These are phyloP conservation scores for Dynastes grantii DNA, from an alignment of 2,888 invertebrate species.

Conservation along the genomic window DNA sequence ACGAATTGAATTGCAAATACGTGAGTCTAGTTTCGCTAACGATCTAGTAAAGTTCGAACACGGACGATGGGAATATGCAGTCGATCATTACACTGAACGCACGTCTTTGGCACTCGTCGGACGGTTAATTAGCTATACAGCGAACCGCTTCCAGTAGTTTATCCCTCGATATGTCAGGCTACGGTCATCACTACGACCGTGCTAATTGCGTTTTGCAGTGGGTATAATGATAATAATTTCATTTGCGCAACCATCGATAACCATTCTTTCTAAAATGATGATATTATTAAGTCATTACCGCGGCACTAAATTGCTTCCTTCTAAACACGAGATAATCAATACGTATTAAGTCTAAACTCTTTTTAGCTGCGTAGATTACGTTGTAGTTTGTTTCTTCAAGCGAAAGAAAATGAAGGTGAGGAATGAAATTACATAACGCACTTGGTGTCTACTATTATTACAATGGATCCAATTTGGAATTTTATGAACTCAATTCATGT, in stretches of 20 bases:
- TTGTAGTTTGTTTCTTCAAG: not conserved
- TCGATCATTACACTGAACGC: conserved; percentile 22
- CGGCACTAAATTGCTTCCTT: not conserved
- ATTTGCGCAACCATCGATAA: conserved; percentile 18
- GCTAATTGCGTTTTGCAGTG: conserved; percentile 8
- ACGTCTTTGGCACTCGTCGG: conserved; percentile 14
- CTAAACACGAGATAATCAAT: not conserved
- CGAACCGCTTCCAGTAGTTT: not conserved
- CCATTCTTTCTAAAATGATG: not conserved
- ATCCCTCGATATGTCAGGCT: conserved; percentile 1
- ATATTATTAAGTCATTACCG: conserved; percentile 20
- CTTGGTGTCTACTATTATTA: too few relatives aligned
- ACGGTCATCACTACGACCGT: not conserved
- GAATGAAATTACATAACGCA: too few relatives aligned
- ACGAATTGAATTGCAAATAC: conserved; percentile 25
- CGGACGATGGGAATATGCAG: conserved; percentile 6
- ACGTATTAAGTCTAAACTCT: not conserved
- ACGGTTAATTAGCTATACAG: conserved; percentile 2
- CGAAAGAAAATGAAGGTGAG: too few relatives aligned
- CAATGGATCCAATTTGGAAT: too few relatives aligned
- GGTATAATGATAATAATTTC: conserved; percentile 29
- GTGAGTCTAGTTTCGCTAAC: conserved; percentile 19
- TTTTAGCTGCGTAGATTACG: not conserved
- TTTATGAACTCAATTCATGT: too few relatives aligned
- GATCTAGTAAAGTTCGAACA: conserved; percentile 22